phyloP scores from a whole-genome alignment of 2,888 invertebrate genomes.

The Julus scandinavius region DNA sequence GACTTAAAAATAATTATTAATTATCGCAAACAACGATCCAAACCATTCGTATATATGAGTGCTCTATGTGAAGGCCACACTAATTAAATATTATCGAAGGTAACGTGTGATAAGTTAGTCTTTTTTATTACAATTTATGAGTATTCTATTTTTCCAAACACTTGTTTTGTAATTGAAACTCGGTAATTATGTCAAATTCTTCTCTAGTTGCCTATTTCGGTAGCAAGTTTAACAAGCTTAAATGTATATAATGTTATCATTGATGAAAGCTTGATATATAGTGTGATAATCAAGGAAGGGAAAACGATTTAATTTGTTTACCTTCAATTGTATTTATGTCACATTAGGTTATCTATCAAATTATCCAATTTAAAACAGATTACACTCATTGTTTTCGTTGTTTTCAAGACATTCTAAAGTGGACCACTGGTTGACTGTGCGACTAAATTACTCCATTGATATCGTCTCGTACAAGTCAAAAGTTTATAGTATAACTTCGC shows the following conservation, averaged over 20 bases:
- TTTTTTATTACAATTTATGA: too few species aligned
- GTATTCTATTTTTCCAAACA: too few species aligned
- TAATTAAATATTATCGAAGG: too few species aligned
- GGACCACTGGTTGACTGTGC: not conserved
- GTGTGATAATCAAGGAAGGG: not conserved
- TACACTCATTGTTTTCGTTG: not conserved
- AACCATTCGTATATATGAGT: not conserved
- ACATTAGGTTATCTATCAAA: not conserved
- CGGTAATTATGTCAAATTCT: too few species aligned
- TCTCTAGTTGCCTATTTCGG: too few species aligned
- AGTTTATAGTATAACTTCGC: not conserved
- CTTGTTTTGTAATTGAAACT: too few species aligned
- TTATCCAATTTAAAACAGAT: slow-evolving; percentile 9
- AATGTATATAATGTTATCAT: too few species aligned
- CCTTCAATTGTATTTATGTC: not conserved
- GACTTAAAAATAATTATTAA: not conserved
- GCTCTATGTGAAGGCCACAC: too few species aligned
- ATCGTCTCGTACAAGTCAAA: not conserved
- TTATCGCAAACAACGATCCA: not conserved
- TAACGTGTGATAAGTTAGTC: too few species aligned
- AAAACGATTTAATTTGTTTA: slow-evolving; percentile 31
- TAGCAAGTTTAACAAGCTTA: too few species aligned
- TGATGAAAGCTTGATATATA: not conserved
- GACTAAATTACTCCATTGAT: not conserved
- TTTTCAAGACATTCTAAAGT: not conserved